Percentiles rank a stretch among this genome's conserved stretches.
phyloP scores from a whole-genome alignment of 2,888 invertebrate species.

The Asteroscopus sphinx region DNA sequence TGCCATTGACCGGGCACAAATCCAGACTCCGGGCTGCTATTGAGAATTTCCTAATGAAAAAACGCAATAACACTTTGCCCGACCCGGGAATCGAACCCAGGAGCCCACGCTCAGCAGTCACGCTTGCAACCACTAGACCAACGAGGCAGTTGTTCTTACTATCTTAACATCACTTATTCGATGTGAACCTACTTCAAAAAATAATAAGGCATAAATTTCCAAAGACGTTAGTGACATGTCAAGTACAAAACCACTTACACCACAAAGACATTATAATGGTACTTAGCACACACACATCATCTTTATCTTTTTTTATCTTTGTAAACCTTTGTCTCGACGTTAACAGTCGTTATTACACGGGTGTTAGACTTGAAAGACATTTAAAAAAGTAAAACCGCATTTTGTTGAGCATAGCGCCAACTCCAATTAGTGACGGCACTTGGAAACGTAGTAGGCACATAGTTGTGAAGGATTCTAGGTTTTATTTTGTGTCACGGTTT shows the following conservation, averaged over 20 bases:
- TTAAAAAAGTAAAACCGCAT: conserved; percentile 59
- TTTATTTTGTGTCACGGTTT: neutral
- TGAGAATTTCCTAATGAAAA: no score
- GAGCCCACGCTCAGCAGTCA: no score
- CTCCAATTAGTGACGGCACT: conserved; percentile 54
- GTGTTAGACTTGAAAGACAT: conserved; percentile 37
- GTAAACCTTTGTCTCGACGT: neutral
- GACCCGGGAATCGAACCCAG: no score
- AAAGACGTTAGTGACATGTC: neutral
- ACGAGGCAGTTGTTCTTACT: no score
- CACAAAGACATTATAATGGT: conserved; percentile 45
- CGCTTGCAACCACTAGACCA: no score
- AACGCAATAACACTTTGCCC: no score
- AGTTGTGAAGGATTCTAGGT: neutral
- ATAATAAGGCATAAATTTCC: no score
- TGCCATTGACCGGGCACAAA: no score
- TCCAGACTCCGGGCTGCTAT: no score
- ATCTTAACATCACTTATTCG: no score
- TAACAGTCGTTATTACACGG: conserved; percentile 42
- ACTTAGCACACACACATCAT: conserved; percentile 14
- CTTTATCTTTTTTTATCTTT: conserved; percentile 20
- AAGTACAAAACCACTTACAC: conserved; percentile 20
- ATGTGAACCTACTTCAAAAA: no score
- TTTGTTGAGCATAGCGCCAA: conserved; percentile 18
- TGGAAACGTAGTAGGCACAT: conserved; percentile 1